phyloP scores from a whole-genome alignment of 2,113 vertebrate species.

The Odontesthes bonariensis region DNA sequence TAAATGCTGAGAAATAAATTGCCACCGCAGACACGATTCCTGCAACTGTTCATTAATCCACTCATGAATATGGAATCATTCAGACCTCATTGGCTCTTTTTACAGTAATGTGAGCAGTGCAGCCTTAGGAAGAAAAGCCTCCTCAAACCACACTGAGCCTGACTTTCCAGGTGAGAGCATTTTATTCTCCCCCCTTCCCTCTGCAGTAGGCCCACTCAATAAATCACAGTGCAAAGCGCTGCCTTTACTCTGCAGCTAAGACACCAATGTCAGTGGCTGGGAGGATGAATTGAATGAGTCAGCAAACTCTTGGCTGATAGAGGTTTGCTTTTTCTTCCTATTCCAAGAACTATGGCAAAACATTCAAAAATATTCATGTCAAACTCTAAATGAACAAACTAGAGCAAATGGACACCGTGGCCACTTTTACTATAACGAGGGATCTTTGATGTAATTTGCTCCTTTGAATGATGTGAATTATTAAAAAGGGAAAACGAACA shows the following conservation, averaged over 20 bases:
- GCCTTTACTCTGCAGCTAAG: conserved; percentile 56
- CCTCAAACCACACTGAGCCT: conserved; percentile 60
- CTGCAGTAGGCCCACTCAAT: conserved; percentile 71
- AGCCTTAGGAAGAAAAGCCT: conserved; percentile 55
- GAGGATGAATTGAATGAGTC: conserved; percentile 69
- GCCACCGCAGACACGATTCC: conserved; percentile 60
- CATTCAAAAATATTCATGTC: conserved; percentile 2
- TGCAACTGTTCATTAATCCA: conserved; percentile 74
- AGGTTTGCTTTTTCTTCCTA: conserved; percentile 23
- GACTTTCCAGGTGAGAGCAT: conserved; percentile 75
- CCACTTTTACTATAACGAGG: conserved; percentile 20
- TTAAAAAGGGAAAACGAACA: conserved; percentile 69
- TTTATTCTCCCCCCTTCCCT: conserved; percentile 68
- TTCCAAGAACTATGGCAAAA: conserved; percentile 8
- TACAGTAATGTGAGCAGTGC: conserved; percentile 71
- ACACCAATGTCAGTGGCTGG: conserved; percentile 52
- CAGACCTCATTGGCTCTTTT: conserved; percentile 71
- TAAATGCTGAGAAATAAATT: conserved; percentile 80
- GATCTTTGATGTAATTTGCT: conserved; percentile 47
- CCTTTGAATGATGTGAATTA: conserved; percentile 57
- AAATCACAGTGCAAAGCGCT: conserved; percentile 69
- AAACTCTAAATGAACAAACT: not conserved
- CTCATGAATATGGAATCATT: conserved; percentile 77
- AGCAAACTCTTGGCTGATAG: conserved; percentile 41
- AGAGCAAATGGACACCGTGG: not conserved